phyloP scores from a whole-genome alignment of 2,113 vertebrate genomes.

The Varanus komodoensis region DNA sequence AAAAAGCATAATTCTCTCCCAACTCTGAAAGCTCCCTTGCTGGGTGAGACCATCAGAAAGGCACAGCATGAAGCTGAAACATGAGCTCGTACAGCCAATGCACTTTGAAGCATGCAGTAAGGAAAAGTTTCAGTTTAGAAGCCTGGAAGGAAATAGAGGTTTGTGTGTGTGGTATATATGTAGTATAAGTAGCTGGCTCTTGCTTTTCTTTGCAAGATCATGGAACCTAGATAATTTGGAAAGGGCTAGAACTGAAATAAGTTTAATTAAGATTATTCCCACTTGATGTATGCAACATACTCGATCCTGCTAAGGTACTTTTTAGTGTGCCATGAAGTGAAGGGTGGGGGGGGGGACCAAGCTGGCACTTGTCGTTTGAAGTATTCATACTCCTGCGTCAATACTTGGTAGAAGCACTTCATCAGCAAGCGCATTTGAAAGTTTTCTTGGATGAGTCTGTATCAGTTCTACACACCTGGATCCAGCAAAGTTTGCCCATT shows the following conservation, averaged over 20 bases:
- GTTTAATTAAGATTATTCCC: slow-evolving; percentile 26
- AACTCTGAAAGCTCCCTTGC: slow-evolving; percentile 75
- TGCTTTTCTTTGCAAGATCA: neutral
- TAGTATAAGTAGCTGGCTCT: neutral
- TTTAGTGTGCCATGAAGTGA: too few relatives aligned
- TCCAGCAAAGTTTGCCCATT: too few relatives aligned
- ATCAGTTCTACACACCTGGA: too few relatives aligned
- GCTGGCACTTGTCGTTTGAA: too few relatives aligned
- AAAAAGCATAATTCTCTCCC: slow-evolving; percentile 66
- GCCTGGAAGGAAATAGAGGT: slow-evolving; percentile 51
- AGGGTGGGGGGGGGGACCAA: too few relatives aligned
- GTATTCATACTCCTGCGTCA: too few relatives aligned
- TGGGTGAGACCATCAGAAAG: slow-evolving; percentile 70
- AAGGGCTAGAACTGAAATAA: slow-evolving; percentile 49
- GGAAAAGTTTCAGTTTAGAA: slow-evolving; percentile 73
- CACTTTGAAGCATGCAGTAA: slow-evolving; percentile 78
- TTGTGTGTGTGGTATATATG: too few relatives aligned
- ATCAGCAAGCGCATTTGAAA: too few relatives aligned
- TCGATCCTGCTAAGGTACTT: too few relatives aligned
- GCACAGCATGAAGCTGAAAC: slow-evolving; percentile 78
- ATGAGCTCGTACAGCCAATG: slow-evolving; percentile 66
- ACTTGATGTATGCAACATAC: too few relatives aligned
- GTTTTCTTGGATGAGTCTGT: too few relatives aligned
- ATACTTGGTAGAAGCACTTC: too few relatives aligned
- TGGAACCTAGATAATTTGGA: neutral